Evolutionary conservation across 2,888 invertebrate species (phyloP).

Genomic region (Amiota minor): DNA sequence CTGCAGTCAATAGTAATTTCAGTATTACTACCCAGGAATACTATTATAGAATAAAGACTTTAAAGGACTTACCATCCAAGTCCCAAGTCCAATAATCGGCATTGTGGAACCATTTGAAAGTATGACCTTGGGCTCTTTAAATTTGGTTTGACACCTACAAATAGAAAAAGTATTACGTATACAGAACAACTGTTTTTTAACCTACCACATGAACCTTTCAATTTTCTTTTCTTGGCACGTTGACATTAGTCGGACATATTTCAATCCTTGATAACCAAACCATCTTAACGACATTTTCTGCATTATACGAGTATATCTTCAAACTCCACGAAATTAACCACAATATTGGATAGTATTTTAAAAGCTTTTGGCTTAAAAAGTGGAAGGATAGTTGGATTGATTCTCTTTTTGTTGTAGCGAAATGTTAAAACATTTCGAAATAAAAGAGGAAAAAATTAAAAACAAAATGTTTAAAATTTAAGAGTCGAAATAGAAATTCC

Average conservation of each 20-base stretch:
- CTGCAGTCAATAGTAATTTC: conserved; percentile 46
- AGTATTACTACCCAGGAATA: not conserved
- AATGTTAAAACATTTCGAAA: no score
- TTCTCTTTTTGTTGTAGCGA: no score
- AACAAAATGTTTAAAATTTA: no score
- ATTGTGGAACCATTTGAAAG: conserved; percentile 40
- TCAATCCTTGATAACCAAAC: not conserved
- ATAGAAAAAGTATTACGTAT: not conserved
- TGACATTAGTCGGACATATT: conserved; percentile 1
- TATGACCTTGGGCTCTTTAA: conserved; percentile 34
- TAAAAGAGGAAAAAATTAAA: no score
- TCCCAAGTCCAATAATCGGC: conserved; percentile 54
- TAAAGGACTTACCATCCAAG: conserved; percentile 44
- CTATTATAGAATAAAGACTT: not conserved
- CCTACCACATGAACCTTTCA: conserved; percentile 47
- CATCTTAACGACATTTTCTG: not conserved
- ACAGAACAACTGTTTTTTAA: not conserved
- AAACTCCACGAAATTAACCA: no score
- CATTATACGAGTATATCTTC: not conserved
- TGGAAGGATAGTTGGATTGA: no score
- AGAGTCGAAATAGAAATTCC: no score
- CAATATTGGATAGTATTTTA: no score
- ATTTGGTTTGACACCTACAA: conserved; percentile 37
- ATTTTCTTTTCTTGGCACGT: not conserved
- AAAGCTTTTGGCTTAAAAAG: no score